Conservation (phyloP, 2,888 invertebrate genomes). For the Lysandra bellargus region DNA sequence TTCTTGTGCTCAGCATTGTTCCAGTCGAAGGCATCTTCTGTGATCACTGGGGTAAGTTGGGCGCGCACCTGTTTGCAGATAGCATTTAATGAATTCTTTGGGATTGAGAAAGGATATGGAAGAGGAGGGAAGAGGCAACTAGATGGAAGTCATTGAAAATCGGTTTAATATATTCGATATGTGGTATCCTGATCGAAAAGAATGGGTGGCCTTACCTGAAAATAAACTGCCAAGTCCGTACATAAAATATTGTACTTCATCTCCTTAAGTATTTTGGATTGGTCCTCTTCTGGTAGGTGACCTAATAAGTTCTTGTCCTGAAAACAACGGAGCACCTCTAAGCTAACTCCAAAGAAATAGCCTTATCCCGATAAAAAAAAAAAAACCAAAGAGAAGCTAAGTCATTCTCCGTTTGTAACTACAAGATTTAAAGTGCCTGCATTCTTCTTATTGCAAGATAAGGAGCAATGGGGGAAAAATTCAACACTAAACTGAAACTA, state of each 20-base stretch:
- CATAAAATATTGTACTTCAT: conserved; percentile 81
- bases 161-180: too few species aligned
- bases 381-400: neutral
- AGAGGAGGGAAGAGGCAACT: neutral
- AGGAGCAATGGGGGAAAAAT: neutral
- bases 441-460: neutral
- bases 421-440: too few species aligned
- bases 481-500: neutral
- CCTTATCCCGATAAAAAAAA: neutral
- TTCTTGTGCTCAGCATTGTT: conserved; percentile 68
- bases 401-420: too few species aligned
- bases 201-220: conserved; percentile 39
- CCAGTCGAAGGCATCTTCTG: conserved; percentile 75
- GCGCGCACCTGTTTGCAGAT: conserved; percentile 57
- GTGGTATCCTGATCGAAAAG: neutral
- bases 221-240: conserved; percentile 58
- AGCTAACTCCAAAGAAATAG: neutral
- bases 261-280: conserved; percentile 68
- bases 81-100: neutral
- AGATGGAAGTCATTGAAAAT: too few species aligned
- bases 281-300: conserved; percentile 60
- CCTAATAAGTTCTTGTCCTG: conserved; percentile 77
- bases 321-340: neutral
- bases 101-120: neutral
- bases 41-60: conserved; percentile 74